Evolutionary conservation across 2,888 invertebrate species (phyloP).

Genomic region (Heterodera filipjevi): DNA sequence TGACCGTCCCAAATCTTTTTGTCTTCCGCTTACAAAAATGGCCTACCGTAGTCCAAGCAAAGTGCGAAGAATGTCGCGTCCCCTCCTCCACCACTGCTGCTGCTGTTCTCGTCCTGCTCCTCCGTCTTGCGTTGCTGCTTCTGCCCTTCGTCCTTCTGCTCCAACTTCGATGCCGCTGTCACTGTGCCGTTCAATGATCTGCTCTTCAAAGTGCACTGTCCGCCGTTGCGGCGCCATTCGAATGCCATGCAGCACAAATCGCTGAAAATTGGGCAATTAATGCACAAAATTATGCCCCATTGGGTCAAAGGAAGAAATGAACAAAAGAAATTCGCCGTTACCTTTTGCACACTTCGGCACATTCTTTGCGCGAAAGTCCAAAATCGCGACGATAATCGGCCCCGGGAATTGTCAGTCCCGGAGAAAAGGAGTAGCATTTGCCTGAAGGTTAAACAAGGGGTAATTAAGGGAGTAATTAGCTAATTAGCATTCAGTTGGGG

Average conservation of each 20-base stretch:
- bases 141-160: background rate
- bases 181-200: slow-evolving; percentile 51
- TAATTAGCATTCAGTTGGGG: background rate
- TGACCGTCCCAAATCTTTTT: background rate
- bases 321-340: background rate
- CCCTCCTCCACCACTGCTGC: background rate
- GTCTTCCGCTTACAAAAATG: background rate
- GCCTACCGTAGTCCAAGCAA: slow-evolving; percentile 49
- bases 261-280: too few species aligned
- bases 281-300: too few species aligned
- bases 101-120: background rate
- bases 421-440: slow-evolving; percentile 46
- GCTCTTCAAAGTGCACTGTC: slow-evolving; percentile 49
- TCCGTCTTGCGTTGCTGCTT: background rate
- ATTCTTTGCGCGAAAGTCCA: slow-evolving; percentile 40
- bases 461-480: background rate
- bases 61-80: slow-evolving; percentile 43
- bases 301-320: too few species aligned
- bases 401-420: slow-evolving; percentile 47
- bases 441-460: background rate
- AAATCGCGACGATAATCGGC: slow-evolving; percentile 49
- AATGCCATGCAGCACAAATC: slow-evolving; percentile 51
- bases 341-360: slow-evolving; percentile 44
- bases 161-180: slow-evolving; percentile 18
- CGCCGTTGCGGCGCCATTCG: slow-evolving; percentile 43